phyloP scores from a whole-genome alignment of 2,888 invertebrate genomes.

The Idaea dimidiata region DNA sequence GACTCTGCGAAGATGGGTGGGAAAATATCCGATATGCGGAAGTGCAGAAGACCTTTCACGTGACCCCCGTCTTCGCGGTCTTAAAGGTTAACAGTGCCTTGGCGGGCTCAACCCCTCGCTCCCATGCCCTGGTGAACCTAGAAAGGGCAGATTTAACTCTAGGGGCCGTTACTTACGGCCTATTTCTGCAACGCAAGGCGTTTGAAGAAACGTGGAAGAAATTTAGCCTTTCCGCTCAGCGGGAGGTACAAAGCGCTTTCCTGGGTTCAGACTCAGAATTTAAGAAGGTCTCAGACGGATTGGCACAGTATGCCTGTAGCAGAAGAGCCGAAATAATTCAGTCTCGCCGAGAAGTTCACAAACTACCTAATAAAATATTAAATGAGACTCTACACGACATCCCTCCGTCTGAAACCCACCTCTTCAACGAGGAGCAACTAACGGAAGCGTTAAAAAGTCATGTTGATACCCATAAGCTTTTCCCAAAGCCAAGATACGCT shows the following conservation, averaged over 20 bases:
- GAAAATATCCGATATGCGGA: not conserved
- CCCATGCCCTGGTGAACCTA: not conserved
- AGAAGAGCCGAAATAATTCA: not conserved
- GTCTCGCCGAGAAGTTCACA: not conserved
- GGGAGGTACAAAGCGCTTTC: not conserved
- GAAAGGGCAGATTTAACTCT: not conserved
- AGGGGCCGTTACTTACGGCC: slow-evolving; percentile 3
- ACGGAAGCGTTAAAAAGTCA: not conserved
- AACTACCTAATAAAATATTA: not conserved
- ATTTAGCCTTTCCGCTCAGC: not conserved
- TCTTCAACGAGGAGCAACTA: slow-evolving; percentile 1
- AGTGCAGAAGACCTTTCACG: not conserved
- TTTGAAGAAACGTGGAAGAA: not conserved
- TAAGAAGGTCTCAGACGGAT: not conserved
- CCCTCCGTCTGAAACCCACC: slow-evolving; percentile 6
- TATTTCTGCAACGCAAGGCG: not conserved
- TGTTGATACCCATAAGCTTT: not conserved
- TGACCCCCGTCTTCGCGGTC: not conserved
- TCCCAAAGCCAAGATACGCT: not conserved
- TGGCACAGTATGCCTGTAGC: not conserved
- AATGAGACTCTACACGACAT: slow-evolving; percentile 3
- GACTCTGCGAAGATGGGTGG: not conserved
- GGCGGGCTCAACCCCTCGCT: not conserved
- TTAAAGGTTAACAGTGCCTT: not conserved
- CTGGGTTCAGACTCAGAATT: not conserved